These are phyloP conservation scores for Aporophyla nigra DNA, from an alignment of 2,888 invertebrate genomes.

Conservation along the genomic window DNA sequence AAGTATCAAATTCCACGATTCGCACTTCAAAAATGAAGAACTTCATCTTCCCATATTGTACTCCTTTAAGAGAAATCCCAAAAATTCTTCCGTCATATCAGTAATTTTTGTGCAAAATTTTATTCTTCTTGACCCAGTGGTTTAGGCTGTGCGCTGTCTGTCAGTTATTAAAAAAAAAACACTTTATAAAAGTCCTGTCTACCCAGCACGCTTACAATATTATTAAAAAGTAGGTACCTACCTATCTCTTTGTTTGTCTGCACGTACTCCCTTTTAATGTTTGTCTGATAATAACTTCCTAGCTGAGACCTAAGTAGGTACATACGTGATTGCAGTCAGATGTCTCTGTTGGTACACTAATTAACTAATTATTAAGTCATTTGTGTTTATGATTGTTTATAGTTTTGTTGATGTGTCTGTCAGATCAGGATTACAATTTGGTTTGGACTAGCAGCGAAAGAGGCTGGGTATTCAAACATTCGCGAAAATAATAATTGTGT, in stretches of 20 bases:
- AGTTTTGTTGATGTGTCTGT: neutral
- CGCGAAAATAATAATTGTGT: no score
- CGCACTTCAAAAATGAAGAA: neutral
- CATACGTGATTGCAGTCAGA: slow-evolving; percentile 20
- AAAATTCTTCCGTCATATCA: no score
- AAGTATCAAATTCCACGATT: neutral
- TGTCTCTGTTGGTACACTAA: slow-evolving; percentile 9
- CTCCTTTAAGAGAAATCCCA: no score
- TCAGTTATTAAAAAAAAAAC: no score
- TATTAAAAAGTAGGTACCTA: slow-evolving; percentile 3
- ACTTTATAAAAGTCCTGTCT: neutral
- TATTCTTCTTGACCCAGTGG: no score
- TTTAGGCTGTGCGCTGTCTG: no score
- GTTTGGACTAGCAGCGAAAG: neutral
- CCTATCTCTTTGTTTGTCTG: slow-evolving; percentile 2
- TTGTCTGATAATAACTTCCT: slow-evolving; percentile 29
- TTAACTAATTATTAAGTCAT: slow-evolving; percentile 37
- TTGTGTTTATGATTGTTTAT: slow-evolving; percentile 13
- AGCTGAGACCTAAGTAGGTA: neutral
- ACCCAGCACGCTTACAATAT: neutral
- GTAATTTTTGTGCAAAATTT: no score
- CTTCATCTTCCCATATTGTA: neutral
- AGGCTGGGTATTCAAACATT: no score
- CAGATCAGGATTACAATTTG: neutral
- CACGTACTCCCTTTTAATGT: neutral